Base-by-base conservation (phyloP, 2,888 invertebrate genomes). In the Calliopum simillimum region DNA sequence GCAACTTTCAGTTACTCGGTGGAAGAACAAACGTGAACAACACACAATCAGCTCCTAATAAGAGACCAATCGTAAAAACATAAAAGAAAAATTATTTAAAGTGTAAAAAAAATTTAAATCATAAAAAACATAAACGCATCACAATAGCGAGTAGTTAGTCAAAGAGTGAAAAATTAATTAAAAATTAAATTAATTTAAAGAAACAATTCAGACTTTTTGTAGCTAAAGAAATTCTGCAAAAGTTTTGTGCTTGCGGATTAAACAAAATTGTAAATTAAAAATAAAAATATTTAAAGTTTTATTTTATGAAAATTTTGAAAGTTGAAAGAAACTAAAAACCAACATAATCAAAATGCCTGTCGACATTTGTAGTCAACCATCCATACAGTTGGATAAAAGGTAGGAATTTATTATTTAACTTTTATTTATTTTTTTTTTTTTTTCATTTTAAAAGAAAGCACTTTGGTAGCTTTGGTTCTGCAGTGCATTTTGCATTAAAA, bases 301-400 rank as follows among this genome's bases (percentile, higher is more conserved):
- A 33, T 33, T 33, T 33, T 33, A 33, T 33, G 33, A 58, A 58
- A 58, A 58, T 4, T 4, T 14, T 13, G 2, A 43, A 33, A n/a
- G 16, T 65, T 3, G 14, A 55, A 44, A 65, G 33, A 51, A 46
- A 43, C 21, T 55, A 21, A 2, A 56, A 25, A 16, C 16, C 49
- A n/a, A 44, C 59, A 70, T 72, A 70, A 76, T 76, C 59, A 70
- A 73, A 70, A 76, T 76, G 76, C 72, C 76, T 51, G 69, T 71
- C 58, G 76, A 74, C 68, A 74, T 76, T 64, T 76, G 73, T 58
- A 74, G 71, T 5, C 76, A 74, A 33, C 76, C 74, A 56, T 71
- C 73, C 47, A 65, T 73, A 58, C 59, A 71, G 41, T 41, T 64
- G 41, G 71, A 71, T 65, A 72, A 72, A 71, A 76, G 76, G 76